These are phyloP conservation scores for Ictalurus furcatus DNA, from an alignment of 2,113 vertebrate genomes.

Conservation along the genomic window DNA sequence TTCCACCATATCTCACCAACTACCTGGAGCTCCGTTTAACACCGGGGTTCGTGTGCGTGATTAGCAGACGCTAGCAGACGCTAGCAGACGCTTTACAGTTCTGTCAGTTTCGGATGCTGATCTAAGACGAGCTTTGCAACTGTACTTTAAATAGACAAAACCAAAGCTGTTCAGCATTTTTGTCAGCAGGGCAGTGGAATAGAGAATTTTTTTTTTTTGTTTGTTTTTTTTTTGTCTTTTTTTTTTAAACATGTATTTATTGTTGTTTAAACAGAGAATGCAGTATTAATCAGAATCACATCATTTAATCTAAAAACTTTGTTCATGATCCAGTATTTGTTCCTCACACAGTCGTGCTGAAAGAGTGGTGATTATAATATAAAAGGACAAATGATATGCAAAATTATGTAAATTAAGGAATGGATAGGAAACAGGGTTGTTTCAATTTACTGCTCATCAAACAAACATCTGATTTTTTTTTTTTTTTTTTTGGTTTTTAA, in stretches of 20 bases:
- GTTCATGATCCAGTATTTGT: slow-evolving; percentile 7
- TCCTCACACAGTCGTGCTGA: slow-evolving; percentile 22
- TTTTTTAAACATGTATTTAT: background rate
- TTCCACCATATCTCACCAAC: background rate
- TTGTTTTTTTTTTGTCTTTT: background rate
- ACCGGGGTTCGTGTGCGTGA: background rate
- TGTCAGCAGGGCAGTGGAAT: slow-evolving; percentile 20
- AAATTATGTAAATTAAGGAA: slow-evolving; percentile 27
- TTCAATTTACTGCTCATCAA: slow-evolving; percentile 30
- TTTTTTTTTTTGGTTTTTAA: background rate
- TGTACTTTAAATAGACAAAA: slow-evolving; percentile 27
- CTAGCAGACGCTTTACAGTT: background rate
- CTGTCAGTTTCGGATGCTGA: background rate
- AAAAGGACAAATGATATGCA: slow-evolving; percentile 45
- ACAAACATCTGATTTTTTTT: background rate
- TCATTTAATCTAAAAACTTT: background rate
- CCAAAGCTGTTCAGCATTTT: slow-evolving; percentile 38
- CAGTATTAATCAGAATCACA: background rate
- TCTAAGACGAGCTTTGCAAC: background rate
- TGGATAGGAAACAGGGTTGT: background rate
- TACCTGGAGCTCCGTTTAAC: slow-evolving; percentile 4
- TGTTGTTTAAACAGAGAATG: background rate
- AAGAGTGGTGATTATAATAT: slow-evolving; percentile 6
- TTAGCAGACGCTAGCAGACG: background rate
- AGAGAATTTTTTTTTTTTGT: background rate